These are phyloP conservation scores for Agrochola litura DNA, from an alignment of 2,888 invertebrate species.

Conservation along the genomic window DNA sequence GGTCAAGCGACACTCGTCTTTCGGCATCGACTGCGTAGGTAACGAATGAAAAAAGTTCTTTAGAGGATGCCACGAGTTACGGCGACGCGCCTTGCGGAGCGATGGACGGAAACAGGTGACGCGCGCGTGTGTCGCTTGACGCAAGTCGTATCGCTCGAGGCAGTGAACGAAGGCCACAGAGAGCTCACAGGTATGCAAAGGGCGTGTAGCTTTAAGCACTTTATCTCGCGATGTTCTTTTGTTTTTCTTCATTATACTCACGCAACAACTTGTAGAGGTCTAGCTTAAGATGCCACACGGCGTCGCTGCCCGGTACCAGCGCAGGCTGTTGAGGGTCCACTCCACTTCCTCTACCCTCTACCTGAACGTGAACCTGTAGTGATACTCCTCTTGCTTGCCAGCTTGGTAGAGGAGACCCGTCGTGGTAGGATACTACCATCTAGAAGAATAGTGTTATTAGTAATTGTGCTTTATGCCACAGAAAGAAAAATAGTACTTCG, in stretches of 20 bases:
- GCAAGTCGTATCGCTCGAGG: no score
- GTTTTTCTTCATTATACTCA: slow-evolving; percentile 66
- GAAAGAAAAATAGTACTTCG: not conserved
- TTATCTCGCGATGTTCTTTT: not conserved
- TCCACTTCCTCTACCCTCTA: slow-evolving; percentile 92
- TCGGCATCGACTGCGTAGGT: no score
- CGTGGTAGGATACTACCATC: slow-evolving; percentile 97
- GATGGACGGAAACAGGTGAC: no score
- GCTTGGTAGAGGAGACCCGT: slow-evolving; percentile 94
- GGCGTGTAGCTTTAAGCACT: not conserved
- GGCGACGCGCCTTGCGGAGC: no score
- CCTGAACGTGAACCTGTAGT: slow-evolving; percentile 92
- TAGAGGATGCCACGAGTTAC: no score
- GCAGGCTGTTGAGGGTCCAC: slow-evolving; percentile 91
- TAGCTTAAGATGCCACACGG: slow-evolving; percentile 95
- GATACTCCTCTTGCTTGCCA: slow-evolving; percentile 92
- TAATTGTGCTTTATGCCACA: not conserved
- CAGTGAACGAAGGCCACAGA: no score
- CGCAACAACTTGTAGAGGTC: slow-evolving; percentile 92
- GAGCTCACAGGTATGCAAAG: not conserved
- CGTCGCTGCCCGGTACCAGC: slow-evolving; percentile 92
- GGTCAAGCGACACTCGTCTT: no score
- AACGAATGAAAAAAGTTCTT: no score
- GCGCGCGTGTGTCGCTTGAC: no score
- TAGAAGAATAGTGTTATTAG: slow-evolving; percentile 70